Conservation (phyloP, 2,113 vertebrate species). For the Aegotheles bennettii region DNA sequence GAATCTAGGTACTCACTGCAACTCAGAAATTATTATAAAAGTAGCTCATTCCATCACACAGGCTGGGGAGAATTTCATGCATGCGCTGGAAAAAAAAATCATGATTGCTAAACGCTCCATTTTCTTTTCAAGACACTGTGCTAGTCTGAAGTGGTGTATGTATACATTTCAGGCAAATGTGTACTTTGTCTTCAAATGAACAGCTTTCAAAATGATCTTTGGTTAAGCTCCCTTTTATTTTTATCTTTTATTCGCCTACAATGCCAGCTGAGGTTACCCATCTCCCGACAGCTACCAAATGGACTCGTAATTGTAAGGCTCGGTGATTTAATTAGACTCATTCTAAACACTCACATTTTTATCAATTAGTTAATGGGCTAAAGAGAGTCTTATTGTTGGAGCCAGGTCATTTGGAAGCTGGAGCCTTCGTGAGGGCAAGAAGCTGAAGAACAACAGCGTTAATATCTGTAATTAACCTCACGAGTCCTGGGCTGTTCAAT, state of each 20-base stretch:
- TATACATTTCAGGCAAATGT: constrained; percentile 75
- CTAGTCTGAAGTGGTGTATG: constrained; percentile 70
- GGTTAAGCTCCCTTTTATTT: constrained; percentile 78
- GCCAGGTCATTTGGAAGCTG: constrained; percentile 84
- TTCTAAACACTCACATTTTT: constrained; percentile 83
- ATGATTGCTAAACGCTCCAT: constrained; percentile 53
- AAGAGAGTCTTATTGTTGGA: constrained; percentile 80
- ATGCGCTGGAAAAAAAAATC: background rate
- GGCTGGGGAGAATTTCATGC: constrained; percentile 55
- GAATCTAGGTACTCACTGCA: constrained; percentile 12
- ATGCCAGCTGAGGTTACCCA: constrained; percentile 78
- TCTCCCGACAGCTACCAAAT: constrained; percentile 80
- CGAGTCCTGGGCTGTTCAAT: constrained; percentile 76
- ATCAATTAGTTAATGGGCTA: constrained; percentile 88
- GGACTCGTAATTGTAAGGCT: constrained; percentile 78
- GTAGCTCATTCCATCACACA: constrained; percentile 64
- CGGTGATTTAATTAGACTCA: constrained; percentile 84
- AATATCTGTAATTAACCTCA: constrained; percentile 86
- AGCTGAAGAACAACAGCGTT: constrained; percentile 76
- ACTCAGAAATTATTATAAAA: constrained; percentile 39
- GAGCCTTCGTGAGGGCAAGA: constrained; percentile 80
- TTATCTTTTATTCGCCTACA: constrained; percentile 76
- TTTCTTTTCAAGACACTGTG: constrained; percentile 68
- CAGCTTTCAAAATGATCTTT: constrained; percentile 81
- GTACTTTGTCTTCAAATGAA: constrained; percentile 79